Percentiles rank a stretch among this genome's conserved stretches.
Conservation (phyloP, 2,888 invertebrate genomes). For the Pristionchus maxplancki region DNA sequence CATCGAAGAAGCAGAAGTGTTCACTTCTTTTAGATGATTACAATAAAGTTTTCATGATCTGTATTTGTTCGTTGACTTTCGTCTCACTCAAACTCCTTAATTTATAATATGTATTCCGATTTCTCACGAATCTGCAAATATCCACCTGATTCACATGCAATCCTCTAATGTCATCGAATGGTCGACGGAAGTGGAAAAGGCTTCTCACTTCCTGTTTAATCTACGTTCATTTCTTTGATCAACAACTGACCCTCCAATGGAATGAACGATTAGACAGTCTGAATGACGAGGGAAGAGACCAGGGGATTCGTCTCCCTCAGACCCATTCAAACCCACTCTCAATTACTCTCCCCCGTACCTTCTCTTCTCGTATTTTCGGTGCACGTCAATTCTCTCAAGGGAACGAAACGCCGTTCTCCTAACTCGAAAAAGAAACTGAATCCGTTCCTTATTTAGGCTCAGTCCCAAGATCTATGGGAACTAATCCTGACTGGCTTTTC, state of each 20-base stretch:
- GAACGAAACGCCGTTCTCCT: not conserved
- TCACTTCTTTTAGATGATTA: too few relatives aligned
- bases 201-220: not conserved
- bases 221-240: not conserved
- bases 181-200: not conserved
- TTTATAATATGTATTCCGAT: too few relatives aligned
- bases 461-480: not conserved
- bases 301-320: not conserved
- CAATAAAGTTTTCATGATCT: too few relatives aligned
- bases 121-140: too few relatives aligned
- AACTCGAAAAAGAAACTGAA: not conserved
- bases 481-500: not conserved
- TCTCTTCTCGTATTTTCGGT: not conserved
- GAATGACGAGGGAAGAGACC: not conserved
- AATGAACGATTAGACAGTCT: not conserved
- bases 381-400: not conserved
- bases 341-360: not conserved
- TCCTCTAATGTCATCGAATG: not conserved
- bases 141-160: not conserved
- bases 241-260: not conserved
- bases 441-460: conserved; percentile 7
- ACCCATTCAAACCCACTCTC: not conserved
- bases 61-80: too few relatives aligned
- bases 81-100: too few relatives aligned
- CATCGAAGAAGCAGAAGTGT: too few relatives aligned